Base-by-base conservation (phyloP, 35 echinoderm and acorn worm genomes). In the Apostichopus parvimensis region DNA sequence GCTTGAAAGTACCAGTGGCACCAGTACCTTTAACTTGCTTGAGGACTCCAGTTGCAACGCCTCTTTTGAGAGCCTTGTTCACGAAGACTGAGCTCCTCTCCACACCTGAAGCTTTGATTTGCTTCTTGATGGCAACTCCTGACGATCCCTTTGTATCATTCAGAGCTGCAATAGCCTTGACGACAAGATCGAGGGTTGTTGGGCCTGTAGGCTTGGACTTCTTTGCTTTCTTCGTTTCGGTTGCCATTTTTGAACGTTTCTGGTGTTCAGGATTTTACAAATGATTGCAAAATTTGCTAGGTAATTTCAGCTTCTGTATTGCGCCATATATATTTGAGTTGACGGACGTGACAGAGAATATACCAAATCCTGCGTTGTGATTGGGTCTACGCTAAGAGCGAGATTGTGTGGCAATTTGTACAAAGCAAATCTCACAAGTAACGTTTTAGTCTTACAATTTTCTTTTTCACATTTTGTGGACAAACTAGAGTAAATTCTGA, bases 21-120 rank as follows among this genome's bases (percentile, higher is more conserved):
- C 87, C 87, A 28, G 23, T 75, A 23, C 87, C 87, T 75, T 90
- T 90, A 70, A 75, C 72, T 77, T 90, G 87, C 17, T 45, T 75
- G 21, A 90, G 45, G 6, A 56, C 68, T 1, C 68, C 87, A 8
- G 23, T 75, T 10, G 87, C 68, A 54, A 90, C 87, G 77, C 87
- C 87, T 18, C 25, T 25, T 34, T 78, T 90, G 58, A 90, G 28
- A 20, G 87, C 87, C n/a, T 75, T 70, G 45, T 75, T 70, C 28
- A 90, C 66, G 68, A 90, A 90, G 0, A 68, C 13, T 26, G 62
- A 26, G 62, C 23, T 72, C 70, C 71, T 90, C 5, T 90, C 87
- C 2, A 90, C 87, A 54, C 72, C 64, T 6, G 53, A 77, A 55
- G 66, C 23, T 6, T 62, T 68, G 54, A 90, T 28, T 17, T 90